phyloP scores from a whole-genome alignment of 2,113 vertebrate genomes.

The Corydoras maculifer region DNA sequence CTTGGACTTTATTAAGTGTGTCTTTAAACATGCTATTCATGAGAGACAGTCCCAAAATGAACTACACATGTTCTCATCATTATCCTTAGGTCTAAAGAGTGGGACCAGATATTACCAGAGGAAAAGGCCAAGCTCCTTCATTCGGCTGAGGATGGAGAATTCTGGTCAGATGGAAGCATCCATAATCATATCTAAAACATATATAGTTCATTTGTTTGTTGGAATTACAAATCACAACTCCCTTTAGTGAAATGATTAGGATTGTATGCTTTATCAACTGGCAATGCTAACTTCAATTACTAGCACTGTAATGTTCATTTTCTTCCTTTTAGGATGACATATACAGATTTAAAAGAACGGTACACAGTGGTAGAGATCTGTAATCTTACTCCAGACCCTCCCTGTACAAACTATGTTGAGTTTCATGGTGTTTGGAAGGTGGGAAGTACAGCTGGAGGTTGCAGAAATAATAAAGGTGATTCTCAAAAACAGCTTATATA shows the following conservation, averaged over 20 bases:
- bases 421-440: conserved; percentile 71
- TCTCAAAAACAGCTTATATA: too few species aligned
- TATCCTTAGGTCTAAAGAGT: conserved; percentile 35
- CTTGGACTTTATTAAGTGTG: neutral
- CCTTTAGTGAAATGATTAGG: too few species aligned
- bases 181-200: too few species aligned
- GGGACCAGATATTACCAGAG: conserved; percentile 24
- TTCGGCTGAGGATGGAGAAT: conserved; percentile 74
- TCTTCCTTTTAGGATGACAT: conserved; percentile 24
- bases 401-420: conserved; percentile 51
- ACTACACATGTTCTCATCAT: neutral
- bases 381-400: conserved; percentile 68
- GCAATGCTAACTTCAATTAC: conserved; percentile 48
- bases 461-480: conserved; percentile 72
- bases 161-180: conserved; percentile 60
- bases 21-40: neutral
- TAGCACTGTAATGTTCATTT: neutral
- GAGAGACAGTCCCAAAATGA: neutral
- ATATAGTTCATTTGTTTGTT: neutral
- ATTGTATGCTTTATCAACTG: neutral
- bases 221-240: too few species aligned
- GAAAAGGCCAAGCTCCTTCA: conserved; percentile 62
- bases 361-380: conserved; percentile 86
- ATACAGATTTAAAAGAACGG: conserved; percentile 72
- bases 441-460: conserved; percentile 75